Evolutionary conservation across 2,797 vertebrate genomes (phyloP), one percentile per base, ranked within the genome.

Genomic region (Limnodromus scolopaceus): DNA sequence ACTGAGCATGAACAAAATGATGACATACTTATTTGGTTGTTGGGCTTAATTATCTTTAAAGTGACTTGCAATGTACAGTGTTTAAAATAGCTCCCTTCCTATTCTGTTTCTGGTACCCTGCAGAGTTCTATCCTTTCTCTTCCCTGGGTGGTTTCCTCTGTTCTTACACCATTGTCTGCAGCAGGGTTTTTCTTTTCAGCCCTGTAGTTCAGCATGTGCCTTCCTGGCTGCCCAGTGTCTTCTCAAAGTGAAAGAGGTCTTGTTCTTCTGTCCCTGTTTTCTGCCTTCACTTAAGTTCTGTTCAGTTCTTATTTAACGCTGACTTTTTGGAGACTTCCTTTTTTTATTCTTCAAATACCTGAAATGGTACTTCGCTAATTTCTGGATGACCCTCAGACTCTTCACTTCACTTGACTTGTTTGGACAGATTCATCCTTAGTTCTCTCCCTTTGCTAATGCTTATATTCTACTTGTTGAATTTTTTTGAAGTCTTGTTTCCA

Each of bases 181-280:
- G 15, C 23, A 38, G 0, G 1, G 3, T 9, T 91, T 82, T 76
- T 87, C 38, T 76, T 36, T 66, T 58, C 43, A 83, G 27, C 41
- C 8, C 11, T 68, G 0, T 5, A 36, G 45, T 20, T 49, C 2
- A 4, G 2, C n/a, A 3, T 20, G 14, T 78, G 19, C 16, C 41
- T 78, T 82, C 28, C 13, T 61, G 2, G 51, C 23, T 55, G 34
- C 34, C 12, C 24, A 16, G 25, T 65, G 34, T 23, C 34, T 36
- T 55, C n/a, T 71, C 32, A 46, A n/a, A 64, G 28, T 74, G 28
- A 28, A 55, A 32, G 13, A 65, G 18, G 24, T 54, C n/a, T 32
- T 60, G 34, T 27, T 25, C n/a, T 58, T 65, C 6, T 75, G 7
- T 45, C 32, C 63, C 11, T 20, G 3, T 63, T 68, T 70, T 91